A percentile compares a stretch with the other conserved stretches of the same genome.
phyloP scores from a whole-genome alignment of 1,140 invertebrate species.

The Lordiphosa stackelbergi region DNA sequence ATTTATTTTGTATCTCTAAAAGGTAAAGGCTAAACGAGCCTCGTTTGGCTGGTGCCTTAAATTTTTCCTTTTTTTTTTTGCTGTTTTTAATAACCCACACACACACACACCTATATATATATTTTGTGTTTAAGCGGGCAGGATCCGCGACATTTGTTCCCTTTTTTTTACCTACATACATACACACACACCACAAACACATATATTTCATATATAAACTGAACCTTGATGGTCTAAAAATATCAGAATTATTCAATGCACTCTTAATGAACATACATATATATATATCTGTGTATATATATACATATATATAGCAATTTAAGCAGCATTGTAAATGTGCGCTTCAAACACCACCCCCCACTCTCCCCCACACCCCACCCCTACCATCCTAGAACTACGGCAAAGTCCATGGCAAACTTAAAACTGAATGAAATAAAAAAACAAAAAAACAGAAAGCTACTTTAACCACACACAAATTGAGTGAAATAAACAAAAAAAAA shows the following conservation, averaged over 20 bases:
- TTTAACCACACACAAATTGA: slow-evolving; percentile 61
- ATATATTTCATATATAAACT: slow-evolving; percentile 7
- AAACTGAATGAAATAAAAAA: slow-evolving; percentile 1
- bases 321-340: slow-evolving; percentile 72
- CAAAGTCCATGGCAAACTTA: slow-evolving; percentile 64
- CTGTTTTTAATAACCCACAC: slow-evolving; percentile 23
- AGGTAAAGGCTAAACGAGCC: slow-evolving; percentile 6
- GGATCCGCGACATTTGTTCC: slow-evolving; percentile 55
- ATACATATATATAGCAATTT: slow-evolving; percentile 56
- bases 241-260: slow-evolving; percentile 65
- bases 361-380: too few species aligned
- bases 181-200: slow-evolving; percentile 24
- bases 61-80: slow-evolving; percentile 46
- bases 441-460: slow-evolving; percentile 45
- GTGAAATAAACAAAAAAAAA: slow-evolving; percentile 65
- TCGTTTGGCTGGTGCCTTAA: slow-evolving; percentile 1
- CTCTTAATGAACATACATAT: slow-evolving; percentile 30
- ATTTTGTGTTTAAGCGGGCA: slow-evolving; percentile 66
- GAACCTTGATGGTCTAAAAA: slow-evolving; percentile 77
- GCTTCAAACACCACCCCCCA: slow-evolving; percentile 44
- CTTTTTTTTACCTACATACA: slow-evolving; percentile 30
- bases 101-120: slow-evolving; percentile 25
- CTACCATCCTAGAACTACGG: slow-evolving; percentile 31
- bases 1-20: slow-evolving; percentile 7
- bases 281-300: slow-evolving; percentile 21